Percentiles rank a stretch among this genome's conserved stretches.
Evolutionary conservation across 2,797 vertebrate genomes (phyloP).

Genomic region (Parotocinclus haroldoi): DNA sequence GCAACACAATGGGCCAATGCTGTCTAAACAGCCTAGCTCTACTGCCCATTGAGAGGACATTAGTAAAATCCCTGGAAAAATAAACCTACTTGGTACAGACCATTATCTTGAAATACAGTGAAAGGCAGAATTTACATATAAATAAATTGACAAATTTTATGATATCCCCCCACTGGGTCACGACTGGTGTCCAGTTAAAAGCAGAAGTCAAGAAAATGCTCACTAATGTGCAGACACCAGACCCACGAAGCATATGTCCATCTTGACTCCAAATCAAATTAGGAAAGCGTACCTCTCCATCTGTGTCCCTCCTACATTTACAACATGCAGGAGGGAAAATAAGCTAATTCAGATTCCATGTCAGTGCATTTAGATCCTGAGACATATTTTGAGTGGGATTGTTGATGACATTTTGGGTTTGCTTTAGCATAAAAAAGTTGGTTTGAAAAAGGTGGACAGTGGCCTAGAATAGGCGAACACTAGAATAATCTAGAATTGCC

Average conservation of each 20-base stretch:
- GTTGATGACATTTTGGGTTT: constrained; percentile 51
- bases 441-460: constrained; percentile 10
- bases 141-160: no score
- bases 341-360: constrained; percentile 15
- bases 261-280: constrained; percentile 36
- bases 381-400: constrained; percentile 44
- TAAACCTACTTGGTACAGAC: no score
- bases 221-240: constrained; percentile 47
- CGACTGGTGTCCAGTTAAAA: constrained; percentile 42
- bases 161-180: no score
- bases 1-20: no score
- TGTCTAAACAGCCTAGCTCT: no score
- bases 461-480: no score
- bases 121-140: no score
- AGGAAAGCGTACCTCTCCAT: constrained; percentile 19
- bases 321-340: constrained; percentile 9
- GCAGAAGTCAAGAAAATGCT: constrained; percentile 36
- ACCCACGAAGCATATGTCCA: constrained; percentile 44
- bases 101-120: no score
- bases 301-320: constrained; percentile 30
- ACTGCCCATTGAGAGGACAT: no score
- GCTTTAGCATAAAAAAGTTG: constrained; percentile 42
- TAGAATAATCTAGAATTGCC: no score
- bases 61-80: no score
- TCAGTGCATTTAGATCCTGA: constrained; percentile 4